These are phyloP conservation scores for Amphimedon queenslandica DNA, from an alignment of 37 sponge, comb jelly and placozoan species.

Conservation along the genomic window DNA sequence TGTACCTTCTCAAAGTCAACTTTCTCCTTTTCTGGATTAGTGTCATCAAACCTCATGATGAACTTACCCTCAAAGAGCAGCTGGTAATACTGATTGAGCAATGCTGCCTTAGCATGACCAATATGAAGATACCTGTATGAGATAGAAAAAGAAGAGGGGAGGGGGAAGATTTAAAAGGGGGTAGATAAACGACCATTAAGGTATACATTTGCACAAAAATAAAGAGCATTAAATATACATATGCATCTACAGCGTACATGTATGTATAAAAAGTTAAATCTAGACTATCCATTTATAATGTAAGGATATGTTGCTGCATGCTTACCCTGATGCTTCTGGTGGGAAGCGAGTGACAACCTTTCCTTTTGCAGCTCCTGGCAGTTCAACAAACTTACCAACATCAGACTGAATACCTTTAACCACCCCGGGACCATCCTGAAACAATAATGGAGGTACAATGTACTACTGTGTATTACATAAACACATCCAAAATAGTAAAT, in stretches of 20 bases:
- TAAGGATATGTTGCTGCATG: neutral
- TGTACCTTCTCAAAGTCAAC: slow-evolving; percentile 88
- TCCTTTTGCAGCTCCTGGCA: slow-evolving; percentile 92
- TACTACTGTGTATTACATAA: too few species aligned
- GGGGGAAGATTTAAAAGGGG: neutral
- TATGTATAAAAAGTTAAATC: neutral
- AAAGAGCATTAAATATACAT: neutral
- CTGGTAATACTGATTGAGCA: slow-evolving; percentile 97
- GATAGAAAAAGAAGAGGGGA: neutral
- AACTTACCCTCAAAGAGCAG: slow-evolving; percentile 75
- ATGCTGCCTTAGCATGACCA: slow-evolving; percentile 98
- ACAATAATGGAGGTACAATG: too few species aligned
- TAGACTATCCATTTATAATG: neutral
- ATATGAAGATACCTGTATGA: slow-evolving; percentile 88
- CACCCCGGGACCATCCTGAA: too few species aligned
- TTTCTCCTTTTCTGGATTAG: slow-evolving; percentile 98
- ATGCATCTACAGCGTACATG: neutral
- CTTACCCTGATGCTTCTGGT: slow-evolving; percentile 94
- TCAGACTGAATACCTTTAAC: slow-evolving; percentile 42
- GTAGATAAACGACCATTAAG: neutral
- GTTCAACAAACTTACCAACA: slow-evolving; percentile 91
- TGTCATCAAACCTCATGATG: slow-evolving; percentile 98
- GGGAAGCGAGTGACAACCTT: slow-evolving; percentile 96
- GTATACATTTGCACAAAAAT: neutral
- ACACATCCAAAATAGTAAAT: too few species aligned